Evolutionary conservation across 1,140 invertebrate genomes (phyloP), one percentile per base, ranked within the genome.

Genomic region (Zaprionus vittiger): DNA sequence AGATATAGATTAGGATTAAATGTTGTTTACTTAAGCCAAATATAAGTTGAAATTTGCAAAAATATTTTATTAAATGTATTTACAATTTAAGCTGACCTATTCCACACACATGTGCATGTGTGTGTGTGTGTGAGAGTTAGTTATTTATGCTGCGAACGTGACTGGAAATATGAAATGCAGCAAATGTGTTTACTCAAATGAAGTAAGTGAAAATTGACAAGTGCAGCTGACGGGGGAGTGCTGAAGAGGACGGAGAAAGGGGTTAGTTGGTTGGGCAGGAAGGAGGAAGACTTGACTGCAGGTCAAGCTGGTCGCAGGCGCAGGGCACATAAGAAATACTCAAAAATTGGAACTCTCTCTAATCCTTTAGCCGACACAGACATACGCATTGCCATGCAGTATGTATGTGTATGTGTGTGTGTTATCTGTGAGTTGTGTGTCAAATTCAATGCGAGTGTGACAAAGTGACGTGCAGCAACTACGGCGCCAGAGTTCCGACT

Each of bases 141-240:
- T 77, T 90, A 84, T 89, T 89, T 89, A 89, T 89, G 85, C 75
- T 84, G 59, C 67, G 76, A 90, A 90, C 84, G 84, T 89, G 84
- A 84, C 84, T 89, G 66, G 85, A 90, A 89, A 89, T 90, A 89
- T 89, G 84, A 84, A 89, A 89, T 89, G 84, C 84, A 89, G 83
- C 78, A 89, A 87, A 87, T 87, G 85, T 89, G 85, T 89, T 89
- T 90, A 84, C 84, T 84, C 80, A 89, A 90, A 89, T 90, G 84
- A 89, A 89, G 75, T 77, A 87, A 89, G 85, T 84, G 79, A 79
- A 84, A 89, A 83, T 89, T 89, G 85, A 89, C 81, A 84, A 89
- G 89, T 83, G 87, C 84, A 79, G 64, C 47, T 24, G 17, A 17
- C 14, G 15, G 47, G 5, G 17, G 22, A 56, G 31, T 2, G 9